A percentile compares a stretch with the other conserved stretches of the same genome.
Conservation (phyloP, 1,140 invertebrate species). For the Drosophila parabipectinata region DNA sequence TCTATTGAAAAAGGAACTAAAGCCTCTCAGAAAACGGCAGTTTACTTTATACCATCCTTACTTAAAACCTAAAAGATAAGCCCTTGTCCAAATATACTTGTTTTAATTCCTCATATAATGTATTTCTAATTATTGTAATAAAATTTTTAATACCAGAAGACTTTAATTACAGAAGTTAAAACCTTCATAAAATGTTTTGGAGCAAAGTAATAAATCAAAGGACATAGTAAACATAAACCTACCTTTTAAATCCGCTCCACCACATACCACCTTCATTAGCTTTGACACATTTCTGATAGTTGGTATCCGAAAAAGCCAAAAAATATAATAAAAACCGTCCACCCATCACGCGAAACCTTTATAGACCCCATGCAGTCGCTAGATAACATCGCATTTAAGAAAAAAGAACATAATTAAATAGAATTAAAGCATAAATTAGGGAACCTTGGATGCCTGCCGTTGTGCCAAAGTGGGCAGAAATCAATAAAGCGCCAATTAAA, state of each 20-base stretch:
- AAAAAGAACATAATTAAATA: slow-evolving; percentile 48
- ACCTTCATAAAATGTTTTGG: background rate
- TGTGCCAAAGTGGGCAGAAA: slow-evolving; percentile 21
- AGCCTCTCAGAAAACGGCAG: too few relatives aligned
- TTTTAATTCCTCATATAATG: too few relatives aligned
- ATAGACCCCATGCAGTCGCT: slow-evolving; percentile 10
- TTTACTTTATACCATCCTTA: too few relatives aligned
- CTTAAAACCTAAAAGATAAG: too few relatives aligned
- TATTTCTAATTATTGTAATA: background rate
- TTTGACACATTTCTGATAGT: slow-evolving; percentile 47
- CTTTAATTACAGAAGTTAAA: background rate
- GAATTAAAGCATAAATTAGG: slow-evolving; percentile 55
- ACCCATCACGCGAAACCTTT: slow-evolving; percentile 33
- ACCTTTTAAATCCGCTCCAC: slow-evolving; percentile 14
- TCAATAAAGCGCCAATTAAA: slow-evolving; percentile 56
- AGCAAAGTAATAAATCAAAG: slow-evolving; percentile 19
- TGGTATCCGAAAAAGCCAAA: background rate
- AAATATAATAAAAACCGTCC: slow-evolving; percentile 14
- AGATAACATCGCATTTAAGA: slow-evolving; percentile 12
- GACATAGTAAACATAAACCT: slow-evolving; percentile 24
- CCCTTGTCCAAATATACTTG: too few relatives aligned
- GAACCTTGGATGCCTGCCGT: slow-evolving; percentile 18
- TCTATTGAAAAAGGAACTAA: too few relatives aligned
- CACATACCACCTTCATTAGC: slow-evolving; percentile 25
- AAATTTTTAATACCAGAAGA: background rate